Evolutionary conservation across 2,113 vertebrate genomes (phyloP), one percentile per base, ranked within the genome.

Genomic region (Rhombomys opimus): DNA sequence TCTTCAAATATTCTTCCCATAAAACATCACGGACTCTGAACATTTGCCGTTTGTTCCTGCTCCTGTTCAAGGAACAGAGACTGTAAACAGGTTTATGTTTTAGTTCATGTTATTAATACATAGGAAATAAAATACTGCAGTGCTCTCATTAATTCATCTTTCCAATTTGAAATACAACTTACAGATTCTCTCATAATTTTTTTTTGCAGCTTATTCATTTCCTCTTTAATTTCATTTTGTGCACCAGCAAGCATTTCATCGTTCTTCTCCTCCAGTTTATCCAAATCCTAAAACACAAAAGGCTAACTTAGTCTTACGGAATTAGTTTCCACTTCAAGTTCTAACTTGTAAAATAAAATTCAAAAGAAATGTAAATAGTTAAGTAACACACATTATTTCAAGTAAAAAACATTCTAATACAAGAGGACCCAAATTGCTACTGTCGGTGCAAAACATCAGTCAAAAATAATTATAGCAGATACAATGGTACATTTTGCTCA

Each of bases 381-480:
- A 70, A 67, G 38, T 86, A 67, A 70, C 35, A 50, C 6, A 87
- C 65, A 87, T 87, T 35, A 52, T 52, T 52, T 87, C 30, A 50
- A 68, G 41, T 46, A 86, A 84, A 63, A 50, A 46, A 20, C 12
- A 27, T 30, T 20, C 17, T 35, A 67, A 87, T 52, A 35, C 15
- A 86, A 5, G 0, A 65, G 50, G 27, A 46, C 30, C 18, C 30
- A 68, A 87, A 68, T 67, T 50, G 17, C 65, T 35, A 68, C 25
- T 67, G 30, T 50, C 52, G 46, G 20, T 10, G 2, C 14, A 84
- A 91, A 95, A 70, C 23, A 63, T 80, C 22, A 96, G 75, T 82
- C 67, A 97, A 87, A 52, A 91, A 82, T 59, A 95, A 91, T 54
- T 91, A 87, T 3, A 88, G 76, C 68, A 80, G 12, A 27, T 87